Percentiles rank a stretch among this genome's conserved stretches.
These are phyloP conservation scores for Conopomorpha cramerella DNA, from an alignment of 1,140 invertebrate genomes.

Conservation along the genomic window DNA sequence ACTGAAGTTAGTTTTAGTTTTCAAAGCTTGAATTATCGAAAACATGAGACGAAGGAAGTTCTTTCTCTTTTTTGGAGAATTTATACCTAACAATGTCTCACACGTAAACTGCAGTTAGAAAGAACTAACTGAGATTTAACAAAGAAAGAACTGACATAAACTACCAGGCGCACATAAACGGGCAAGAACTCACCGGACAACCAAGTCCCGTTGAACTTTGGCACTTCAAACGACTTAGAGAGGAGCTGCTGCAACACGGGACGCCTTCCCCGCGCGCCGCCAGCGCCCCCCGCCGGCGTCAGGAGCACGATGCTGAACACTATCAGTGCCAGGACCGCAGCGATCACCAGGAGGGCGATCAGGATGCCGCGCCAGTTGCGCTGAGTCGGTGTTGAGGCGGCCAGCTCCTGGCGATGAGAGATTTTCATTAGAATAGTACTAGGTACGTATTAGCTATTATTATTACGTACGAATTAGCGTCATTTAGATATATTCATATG, in stretches of 20 bases:
- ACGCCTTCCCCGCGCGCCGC: conserved; percentile 67
- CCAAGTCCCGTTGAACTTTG: conserved; percentile 83
- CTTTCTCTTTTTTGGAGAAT: too few species aligned
- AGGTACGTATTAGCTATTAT: too few species aligned
- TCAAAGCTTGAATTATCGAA: too few species aligned
- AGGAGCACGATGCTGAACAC: conserved; percentile 85
- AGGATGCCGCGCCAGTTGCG: conserved; percentile 90
- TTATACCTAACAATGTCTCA: too few species aligned
- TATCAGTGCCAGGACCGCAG: conserved; percentile 83
- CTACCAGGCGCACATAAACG: too few species aligned
- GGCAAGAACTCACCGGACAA: conserved; percentile 72
- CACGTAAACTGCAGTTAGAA: too few species aligned
- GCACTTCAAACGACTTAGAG: conserved; percentile 64
- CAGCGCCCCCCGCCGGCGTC: conserved; percentile 74
- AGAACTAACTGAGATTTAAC: not conserved
- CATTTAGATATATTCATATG: too few species aligned
- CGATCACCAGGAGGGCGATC: conserved; percentile 86
- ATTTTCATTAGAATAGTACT: too few species aligned
- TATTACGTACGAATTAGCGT: too few species aligned
- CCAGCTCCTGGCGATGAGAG: conserved; percentile 86
- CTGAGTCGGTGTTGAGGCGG: conserved; percentile 77
- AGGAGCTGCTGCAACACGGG: conserved; percentile 71
- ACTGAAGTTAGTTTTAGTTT: too few species aligned
- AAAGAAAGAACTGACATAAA: not conserved
- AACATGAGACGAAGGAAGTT: too few species aligned